phyloP scores from a whole-genome alignment of 2,113 vertebrate species.

The Phylloscopus trochilus region DNA sequence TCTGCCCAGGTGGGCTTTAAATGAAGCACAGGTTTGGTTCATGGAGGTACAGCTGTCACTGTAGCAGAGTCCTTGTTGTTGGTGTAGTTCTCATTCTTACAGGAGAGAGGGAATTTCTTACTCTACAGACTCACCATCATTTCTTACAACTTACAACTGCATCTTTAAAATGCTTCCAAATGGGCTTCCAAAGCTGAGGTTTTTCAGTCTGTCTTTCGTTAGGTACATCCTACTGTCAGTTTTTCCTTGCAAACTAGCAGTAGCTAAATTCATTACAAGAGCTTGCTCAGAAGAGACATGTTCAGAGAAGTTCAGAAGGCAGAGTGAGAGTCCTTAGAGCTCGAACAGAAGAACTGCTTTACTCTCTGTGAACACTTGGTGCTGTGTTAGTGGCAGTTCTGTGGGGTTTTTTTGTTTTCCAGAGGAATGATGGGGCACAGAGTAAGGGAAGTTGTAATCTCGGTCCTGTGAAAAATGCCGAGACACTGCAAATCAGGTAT shows the following conservation, averaged over 20 bases:
- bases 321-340: neutral
- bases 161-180: neutral
- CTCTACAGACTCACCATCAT: neutral
- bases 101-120: neutral
- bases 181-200: neutral
- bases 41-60: neutral
- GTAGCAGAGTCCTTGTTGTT: neutral
- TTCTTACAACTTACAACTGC: neutral
- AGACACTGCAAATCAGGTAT: neutral
- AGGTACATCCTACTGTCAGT: neutral
- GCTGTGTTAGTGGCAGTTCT: neutral
- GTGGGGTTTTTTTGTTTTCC: neutral
- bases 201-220: neutral
- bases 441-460: neutral
- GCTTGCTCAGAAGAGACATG: neutral
- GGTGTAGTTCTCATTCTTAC: accelerated
- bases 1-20: neutral
- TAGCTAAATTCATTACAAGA: neutral
- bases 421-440: neutral
- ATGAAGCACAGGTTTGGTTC: neutral
- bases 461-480: neutral
- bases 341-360: neutral
- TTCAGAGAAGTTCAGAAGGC: neutral
- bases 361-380: neutral
- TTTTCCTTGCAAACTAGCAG: neutral